phyloP scores from a whole-genome alignment of 1,140 invertebrate genomes.

The Cydia amplana region DNA sequence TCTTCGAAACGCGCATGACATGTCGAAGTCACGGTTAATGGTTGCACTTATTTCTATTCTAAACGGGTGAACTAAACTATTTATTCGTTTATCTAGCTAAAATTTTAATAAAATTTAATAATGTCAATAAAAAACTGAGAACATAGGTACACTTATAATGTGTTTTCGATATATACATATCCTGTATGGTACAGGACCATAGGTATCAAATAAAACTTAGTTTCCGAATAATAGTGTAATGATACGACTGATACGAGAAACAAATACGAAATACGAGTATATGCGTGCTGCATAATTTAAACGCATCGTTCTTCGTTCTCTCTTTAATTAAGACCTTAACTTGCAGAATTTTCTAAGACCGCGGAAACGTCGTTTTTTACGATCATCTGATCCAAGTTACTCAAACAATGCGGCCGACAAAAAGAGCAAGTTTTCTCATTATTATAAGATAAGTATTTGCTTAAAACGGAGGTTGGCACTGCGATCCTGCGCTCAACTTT shows the following conservation, averaged over 20 bases:
- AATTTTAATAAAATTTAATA: no score
- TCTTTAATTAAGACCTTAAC: slow-evolving; percentile 56
- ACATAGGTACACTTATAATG: background rate
- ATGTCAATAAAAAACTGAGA: background rate
- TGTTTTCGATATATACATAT: background rate
- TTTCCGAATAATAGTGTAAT: no score
- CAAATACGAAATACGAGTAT: no score
- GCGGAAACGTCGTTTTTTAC: slow-evolving; percentile 49
- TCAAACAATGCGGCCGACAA: slow-evolving; percentile 45
- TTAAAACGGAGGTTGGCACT: slow-evolving; percentile 57
- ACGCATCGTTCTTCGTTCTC: background rate
- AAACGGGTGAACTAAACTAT: background rate
- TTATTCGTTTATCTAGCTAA: background rate
- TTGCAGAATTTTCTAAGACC: background rate
- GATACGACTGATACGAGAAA: no score
- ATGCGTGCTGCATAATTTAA: no score
- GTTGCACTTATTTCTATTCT: slow-evolving; percentile 4
- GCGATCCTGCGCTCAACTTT: slow-evolving; percentile 65
- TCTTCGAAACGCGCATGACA: slow-evolving; percentile 32
- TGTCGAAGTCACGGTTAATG: background rate
- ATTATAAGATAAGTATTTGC: slow-evolving; percentile 72
- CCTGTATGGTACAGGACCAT: no score
- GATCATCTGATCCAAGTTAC: slow-evolving; percentile 66
- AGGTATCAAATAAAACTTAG: no score
- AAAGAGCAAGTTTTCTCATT: slow-evolving; percentile 74